These are phyloP conservation scores for Ennomos fuscantarius DNA, from an alignment of 2,888 invertebrate genomes.

Conservation along the genomic window DNA sequence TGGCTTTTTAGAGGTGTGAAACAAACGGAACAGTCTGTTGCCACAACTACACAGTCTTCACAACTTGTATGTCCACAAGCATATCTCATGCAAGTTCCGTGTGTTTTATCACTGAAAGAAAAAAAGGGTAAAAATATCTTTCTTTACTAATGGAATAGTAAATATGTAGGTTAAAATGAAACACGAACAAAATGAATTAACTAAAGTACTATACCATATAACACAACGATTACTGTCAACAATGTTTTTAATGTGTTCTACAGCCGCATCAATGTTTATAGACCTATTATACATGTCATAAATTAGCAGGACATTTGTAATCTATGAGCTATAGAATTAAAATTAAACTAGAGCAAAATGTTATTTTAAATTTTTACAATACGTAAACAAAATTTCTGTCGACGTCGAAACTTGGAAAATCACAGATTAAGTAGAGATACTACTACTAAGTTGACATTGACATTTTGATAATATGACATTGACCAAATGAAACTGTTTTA, in stretches of 20 bases:
- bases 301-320: not conserved
- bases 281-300: constrained; percentile 51
- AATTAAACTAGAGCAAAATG: too few relatives aligned
- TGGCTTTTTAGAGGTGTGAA: constrained; percentile 46
- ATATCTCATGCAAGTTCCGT: constrained; percentile 57
- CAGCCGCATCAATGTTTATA: constrained; percentile 46
- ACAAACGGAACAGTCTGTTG: constrained; percentile 59
- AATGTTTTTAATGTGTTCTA: constrained; percentile 58
- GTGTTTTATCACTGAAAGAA: constrained; percentile 61
- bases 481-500: too few relatives aligned
- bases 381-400: too few relatives aligned
- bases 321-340: too few relatives aligned
- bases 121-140: constrained; percentile 8
- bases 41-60: constrained; percentile 54
- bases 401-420: too few relatives aligned
- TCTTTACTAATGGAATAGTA: too few relatives aligned
- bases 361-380: too few relatives aligned
- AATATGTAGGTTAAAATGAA: too few relatives aligned
- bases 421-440: too few relatives aligned
- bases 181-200: too few relatives aligned
- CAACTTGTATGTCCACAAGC: constrained; percentile 70
- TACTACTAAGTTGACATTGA: too few relatives aligned
- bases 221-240: constrained; percentile 60
- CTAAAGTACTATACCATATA: constrained; percentile 56
- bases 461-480: too few relatives aligned